Conservation (phyloP, 2,113 vertebrate species). For the Notiomystis cincta region DNA sequence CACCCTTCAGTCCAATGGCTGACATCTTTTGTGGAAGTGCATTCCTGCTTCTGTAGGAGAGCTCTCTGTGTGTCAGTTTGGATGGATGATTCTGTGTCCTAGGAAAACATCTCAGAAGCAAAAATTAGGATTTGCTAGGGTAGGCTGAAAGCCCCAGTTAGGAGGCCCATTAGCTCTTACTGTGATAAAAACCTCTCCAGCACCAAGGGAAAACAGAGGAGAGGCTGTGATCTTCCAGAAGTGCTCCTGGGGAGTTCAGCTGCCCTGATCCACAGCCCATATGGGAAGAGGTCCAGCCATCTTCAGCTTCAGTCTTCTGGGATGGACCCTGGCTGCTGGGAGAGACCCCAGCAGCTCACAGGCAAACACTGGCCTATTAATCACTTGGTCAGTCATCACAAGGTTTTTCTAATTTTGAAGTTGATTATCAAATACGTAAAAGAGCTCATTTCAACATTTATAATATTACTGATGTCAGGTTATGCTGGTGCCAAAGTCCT, state of each 20-base stretch:
- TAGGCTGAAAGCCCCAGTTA: background rate
- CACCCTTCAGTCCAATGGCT: background rate
- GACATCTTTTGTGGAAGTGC: background rate
- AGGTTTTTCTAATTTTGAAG: background rate
- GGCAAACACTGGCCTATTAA: background rate
- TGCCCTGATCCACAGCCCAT: background rate
- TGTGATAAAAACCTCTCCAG: background rate
- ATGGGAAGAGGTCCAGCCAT: background rate
- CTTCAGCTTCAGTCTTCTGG: constrained; percentile 59
- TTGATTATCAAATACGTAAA: background rate
- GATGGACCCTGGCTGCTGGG: constrained; percentile 47
- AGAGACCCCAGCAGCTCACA: constrained; percentile 66
- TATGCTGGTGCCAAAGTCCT: background rate
- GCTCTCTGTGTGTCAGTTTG: background rate
- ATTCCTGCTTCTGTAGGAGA: background rate
- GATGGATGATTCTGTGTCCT: background rate
- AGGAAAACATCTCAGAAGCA: background rate
- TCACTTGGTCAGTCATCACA: background rate
- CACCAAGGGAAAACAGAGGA: background rate
- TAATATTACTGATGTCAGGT: background rate
- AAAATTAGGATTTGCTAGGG: background rate
- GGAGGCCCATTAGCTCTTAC: background rate
- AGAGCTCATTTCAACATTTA: background rate
- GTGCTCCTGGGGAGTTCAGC: background rate
- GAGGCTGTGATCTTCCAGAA: background rate